Percentiles rank a stretch among this genome's conserved stretches.
Evolutionary conservation across 2,888 invertebrate species (phyloP).

Genomic region (Sturmia bella): DNA sequence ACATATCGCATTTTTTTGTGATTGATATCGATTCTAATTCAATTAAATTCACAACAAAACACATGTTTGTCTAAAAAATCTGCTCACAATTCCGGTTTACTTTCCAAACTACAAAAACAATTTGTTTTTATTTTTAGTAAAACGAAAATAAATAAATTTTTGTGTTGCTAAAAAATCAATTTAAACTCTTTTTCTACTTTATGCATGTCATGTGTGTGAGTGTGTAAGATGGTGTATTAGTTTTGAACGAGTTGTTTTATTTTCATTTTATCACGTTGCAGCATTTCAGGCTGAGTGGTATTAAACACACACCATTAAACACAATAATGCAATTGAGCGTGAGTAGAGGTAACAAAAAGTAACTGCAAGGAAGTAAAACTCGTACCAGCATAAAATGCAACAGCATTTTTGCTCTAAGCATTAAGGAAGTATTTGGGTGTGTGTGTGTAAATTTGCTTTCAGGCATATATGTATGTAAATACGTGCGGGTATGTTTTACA

Average conservation of each 20-base stretch:
- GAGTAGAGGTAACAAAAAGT: neutral
- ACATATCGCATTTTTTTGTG: neutral
- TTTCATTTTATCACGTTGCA: constrained; percentile 23
- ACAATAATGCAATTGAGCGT: constrained; percentile 38
- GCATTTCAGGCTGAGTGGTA: constrained; percentile 43
- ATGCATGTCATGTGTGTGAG: neutral
- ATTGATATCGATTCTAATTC: constrained; percentile 13
- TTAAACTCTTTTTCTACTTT: constrained; percentile 5
- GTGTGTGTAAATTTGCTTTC: neutral
- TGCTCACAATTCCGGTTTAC: neutral
- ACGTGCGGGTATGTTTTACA: neutral
- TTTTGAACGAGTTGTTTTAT: neutral
- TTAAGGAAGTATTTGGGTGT: neutral
- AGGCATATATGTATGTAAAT: neutral
- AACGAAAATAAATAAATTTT: no score
- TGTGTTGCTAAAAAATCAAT: neutral
- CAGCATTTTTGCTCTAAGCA: constrained; percentile 19
- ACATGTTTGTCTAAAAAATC: neutral
- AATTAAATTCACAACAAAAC: constrained; percentile 9
- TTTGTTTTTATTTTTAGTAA: neutral
- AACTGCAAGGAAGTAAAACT: neutral
- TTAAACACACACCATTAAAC: constrained; percentile 55
- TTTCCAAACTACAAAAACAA: neutral
- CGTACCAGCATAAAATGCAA: constrained; percentile 10
- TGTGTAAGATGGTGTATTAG: neutral